Conservation (phyloP, 2,797 vertebrate species). For the Sebastes glaucus region DNA sequence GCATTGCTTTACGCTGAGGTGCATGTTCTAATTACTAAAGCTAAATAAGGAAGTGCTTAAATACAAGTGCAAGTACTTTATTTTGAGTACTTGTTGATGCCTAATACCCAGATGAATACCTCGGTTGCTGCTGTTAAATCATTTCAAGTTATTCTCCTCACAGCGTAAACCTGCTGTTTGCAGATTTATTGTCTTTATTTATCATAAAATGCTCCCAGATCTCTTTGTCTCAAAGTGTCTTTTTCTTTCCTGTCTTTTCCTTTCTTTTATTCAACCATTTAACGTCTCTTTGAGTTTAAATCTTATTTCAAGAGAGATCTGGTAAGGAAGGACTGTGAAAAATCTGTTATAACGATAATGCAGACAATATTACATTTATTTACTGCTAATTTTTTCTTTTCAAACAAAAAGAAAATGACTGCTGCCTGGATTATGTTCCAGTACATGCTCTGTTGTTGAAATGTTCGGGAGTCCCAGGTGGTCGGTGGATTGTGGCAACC, state of each 20-base stretch:
- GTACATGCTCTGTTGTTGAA: neutral
- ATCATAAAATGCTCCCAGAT: neutral
- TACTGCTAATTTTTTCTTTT: neutral
- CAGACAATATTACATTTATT: neutral
- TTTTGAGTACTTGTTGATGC: constrained; percentile 53
- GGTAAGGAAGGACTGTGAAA: neutral
- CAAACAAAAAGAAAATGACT: neutral
- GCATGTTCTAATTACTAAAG: constrained; percentile 25
- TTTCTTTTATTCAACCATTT: neutral
- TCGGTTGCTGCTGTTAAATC: constrained; percentile 23
- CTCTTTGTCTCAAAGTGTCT: neutral
- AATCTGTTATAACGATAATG: neutral
- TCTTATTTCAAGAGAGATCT: neutral
- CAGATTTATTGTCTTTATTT: constrained; percentile 6
- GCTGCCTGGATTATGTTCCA: neutral
- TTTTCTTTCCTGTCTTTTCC: neutral
- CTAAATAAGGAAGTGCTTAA: constrained; percentile 53
- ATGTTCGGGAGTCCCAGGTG: neutral
- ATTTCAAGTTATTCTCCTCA: constrained; percentile 1
- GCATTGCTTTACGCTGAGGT: constrained; percentile 23
- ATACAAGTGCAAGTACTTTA: constrained; percentile 38
- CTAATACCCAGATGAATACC: constrained; percentile 15
- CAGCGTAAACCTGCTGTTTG: constrained; percentile 9
- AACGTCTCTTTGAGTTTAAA: neutral
- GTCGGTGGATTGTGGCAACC: neutral